A percentile compares a stretch with the other conserved stretches of the same genome.
phyloP scores from a whole-genome alignment of 1,140 invertebrate species.

The Bradysia coprophila region DNA sequence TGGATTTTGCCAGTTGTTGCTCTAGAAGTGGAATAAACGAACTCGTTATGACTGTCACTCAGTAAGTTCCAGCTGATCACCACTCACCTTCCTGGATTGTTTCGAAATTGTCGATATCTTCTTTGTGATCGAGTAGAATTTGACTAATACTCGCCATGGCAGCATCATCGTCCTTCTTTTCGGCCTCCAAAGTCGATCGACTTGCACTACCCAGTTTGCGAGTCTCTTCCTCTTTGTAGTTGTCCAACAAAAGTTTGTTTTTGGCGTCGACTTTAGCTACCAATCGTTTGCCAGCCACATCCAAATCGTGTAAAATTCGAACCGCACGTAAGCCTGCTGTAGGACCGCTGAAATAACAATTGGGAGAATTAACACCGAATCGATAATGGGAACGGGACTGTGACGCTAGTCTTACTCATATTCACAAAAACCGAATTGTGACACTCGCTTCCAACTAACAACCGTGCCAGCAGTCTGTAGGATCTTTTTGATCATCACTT shows the following conservation, averaged over 20 bases:
- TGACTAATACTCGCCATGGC: constrained; percentile 56
- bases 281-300: constrained; percentile 83
- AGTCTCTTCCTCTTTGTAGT: constrained; percentile 55
- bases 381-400: background rate
- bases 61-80: too few species aligned
- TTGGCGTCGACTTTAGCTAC: constrained; percentile 97
- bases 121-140: constrained; percentile 63
- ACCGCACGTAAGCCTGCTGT: constrained; percentile 90
- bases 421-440: constrained; percentile 98
- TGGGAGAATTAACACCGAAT: background rate
- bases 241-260: constrained; percentile 83
- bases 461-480: constrained; percentile 82
- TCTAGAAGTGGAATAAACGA: constrained; percentile 21
- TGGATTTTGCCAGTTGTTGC: constrained; percentile 32
- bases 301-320: constrained; percentile 80
- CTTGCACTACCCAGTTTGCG: constrained; percentile 9
- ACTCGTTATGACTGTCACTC: background rate
- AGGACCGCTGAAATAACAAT: constrained; percentile 45
- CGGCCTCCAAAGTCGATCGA: constrained; percentile 27
- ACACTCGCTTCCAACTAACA: constrained; percentile 91
- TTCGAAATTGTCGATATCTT: constrained; percentile 54
- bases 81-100: constrained; percentile 23
- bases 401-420: constrained; percentile 25
- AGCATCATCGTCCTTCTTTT: constrained; percentile 60
- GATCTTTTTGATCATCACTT: constrained; percentile 86